Conservation (phyloP, 92 coral and sea anemone genomes). For the Paragorgia papillata region DNA sequence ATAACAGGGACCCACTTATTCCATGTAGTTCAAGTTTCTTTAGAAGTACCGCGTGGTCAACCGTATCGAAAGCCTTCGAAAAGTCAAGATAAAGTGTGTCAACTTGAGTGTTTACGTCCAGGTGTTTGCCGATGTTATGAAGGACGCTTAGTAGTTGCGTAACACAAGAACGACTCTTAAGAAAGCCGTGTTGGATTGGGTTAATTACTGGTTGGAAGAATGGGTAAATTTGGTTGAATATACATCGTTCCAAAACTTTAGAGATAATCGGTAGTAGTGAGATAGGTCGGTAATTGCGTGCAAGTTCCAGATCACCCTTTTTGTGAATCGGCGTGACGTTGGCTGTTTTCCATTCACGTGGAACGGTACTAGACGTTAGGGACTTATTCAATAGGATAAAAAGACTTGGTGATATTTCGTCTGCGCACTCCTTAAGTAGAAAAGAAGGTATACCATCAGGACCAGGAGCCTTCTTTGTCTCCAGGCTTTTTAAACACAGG, state of each 20-base stretch:
- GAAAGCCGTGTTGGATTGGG: too few relatives aligned
- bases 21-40: background rate
- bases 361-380: background rate
- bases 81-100: too few relatives aligned
- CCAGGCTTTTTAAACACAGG: background rate
- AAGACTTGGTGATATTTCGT: background rate
- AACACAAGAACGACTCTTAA: too few relatives aligned
- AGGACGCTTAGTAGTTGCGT: too few relatives aligned
- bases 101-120: too few relatives aligned
- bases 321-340: background rate
- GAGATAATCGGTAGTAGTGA: background rate
- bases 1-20: background rate
- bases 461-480: background rate
- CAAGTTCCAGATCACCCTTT: background rate
- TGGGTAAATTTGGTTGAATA: background rate
- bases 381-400: background rate
- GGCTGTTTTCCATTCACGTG: conserved; percentile 1
- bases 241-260: background rate
- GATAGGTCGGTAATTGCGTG: background rate
- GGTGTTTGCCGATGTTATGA: too few relatives aligned
- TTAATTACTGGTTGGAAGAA: background rate
- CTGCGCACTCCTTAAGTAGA: background rate
- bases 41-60: background rate
- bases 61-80: too few relatives aligned
- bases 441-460: conserved; percentile 1